Evolutionary conservation across 1,140 invertebrate species (phyloP).

Genomic region (Cotesia typhae): DNA sequence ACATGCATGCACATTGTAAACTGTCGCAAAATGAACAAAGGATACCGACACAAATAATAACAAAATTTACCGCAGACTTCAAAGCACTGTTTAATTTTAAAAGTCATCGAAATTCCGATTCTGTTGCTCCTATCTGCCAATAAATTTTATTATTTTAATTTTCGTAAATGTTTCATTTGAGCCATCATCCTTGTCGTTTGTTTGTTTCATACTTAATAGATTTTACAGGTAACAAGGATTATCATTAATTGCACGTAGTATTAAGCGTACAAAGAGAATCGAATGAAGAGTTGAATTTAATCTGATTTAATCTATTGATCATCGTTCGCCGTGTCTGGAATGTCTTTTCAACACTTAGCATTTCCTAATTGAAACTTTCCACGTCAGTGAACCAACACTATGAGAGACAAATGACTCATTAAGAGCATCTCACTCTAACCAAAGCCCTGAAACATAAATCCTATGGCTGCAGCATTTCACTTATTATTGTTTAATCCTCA

Average conservation of each 20-base stretch:
- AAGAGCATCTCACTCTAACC: conserved; percentile 8
- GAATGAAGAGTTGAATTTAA: neutral
- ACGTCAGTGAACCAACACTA: conserved; percentile 5
- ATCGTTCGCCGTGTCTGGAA: neutral
- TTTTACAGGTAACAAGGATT: neutral
- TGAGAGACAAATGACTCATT: conserved; percentile 17
- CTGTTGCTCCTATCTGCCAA: too few species aligned
- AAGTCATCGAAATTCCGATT: too few species aligned
- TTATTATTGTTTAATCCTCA: conserved; percentile 15
- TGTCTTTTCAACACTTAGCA: conserved; percentile 17
- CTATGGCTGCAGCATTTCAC: neutral
- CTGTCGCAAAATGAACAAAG: too few species aligned
- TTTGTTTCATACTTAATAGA: too few species aligned
- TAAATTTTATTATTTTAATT: too few species aligned
- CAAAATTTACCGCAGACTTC: too few species aligned
- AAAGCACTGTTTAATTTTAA: too few species aligned
- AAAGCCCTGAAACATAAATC: conserved; percentile 1
- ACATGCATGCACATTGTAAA: too few species aligned
- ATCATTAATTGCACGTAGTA: neutral
- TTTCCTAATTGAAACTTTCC: conserved; percentile 34
- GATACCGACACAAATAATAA: too few species aligned
- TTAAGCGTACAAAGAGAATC: too few species aligned
- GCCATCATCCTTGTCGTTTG: too few species aligned
- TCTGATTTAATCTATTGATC: conserved; percentile 6
- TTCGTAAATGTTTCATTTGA: too few species aligned